These are phyloP conservation scores for Staurois parvus DNA, from an alignment of 2,797 vertebrate species.

Conservation along the genomic window DNA sequence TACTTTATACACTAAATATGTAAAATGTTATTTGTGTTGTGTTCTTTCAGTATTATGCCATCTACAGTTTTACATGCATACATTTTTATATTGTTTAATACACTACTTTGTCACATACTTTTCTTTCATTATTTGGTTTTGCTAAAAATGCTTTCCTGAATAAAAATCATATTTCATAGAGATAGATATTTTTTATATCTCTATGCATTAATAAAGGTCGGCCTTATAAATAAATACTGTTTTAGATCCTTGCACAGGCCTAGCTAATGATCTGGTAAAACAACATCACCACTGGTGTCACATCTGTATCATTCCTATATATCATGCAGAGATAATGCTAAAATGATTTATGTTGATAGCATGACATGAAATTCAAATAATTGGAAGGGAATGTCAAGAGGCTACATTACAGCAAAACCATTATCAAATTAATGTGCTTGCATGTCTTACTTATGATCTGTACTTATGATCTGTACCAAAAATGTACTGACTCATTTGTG, in stretches of 20 bases:
- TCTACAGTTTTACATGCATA: no score
- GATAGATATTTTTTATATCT: no score
- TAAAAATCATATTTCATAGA: no score
- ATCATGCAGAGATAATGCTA: not conserved
- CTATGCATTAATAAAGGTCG: no score
- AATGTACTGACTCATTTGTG: slow-evolving; percentile 76
- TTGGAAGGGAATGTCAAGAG: slow-evolving; percentile 70
- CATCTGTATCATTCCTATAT: not conserved
- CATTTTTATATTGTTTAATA: no score
- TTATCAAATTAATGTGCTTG: slow-evolving; percentile 35
- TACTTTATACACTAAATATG: no score
- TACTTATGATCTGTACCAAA: slow-evolving; percentile 49
- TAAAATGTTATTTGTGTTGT: no score
- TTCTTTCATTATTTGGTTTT: no score
- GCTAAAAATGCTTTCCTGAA: no score
- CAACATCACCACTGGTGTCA: not conserved
- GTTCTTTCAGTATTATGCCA: no score
- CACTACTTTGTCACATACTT: no score
- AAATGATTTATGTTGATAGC: slow-evolving; percentile 13
- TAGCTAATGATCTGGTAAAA: not conserved
- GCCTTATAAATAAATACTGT: no score
- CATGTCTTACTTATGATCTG: slow-evolving; percentile 20
- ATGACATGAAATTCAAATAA: slow-evolving; percentile 71
- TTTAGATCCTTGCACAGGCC: not conserved
- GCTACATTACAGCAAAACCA: slow-evolving; percentile 15